Base-by-base conservation (phyloP, 2,888 invertebrate species). In the Microplitis deprimator region DNA sequence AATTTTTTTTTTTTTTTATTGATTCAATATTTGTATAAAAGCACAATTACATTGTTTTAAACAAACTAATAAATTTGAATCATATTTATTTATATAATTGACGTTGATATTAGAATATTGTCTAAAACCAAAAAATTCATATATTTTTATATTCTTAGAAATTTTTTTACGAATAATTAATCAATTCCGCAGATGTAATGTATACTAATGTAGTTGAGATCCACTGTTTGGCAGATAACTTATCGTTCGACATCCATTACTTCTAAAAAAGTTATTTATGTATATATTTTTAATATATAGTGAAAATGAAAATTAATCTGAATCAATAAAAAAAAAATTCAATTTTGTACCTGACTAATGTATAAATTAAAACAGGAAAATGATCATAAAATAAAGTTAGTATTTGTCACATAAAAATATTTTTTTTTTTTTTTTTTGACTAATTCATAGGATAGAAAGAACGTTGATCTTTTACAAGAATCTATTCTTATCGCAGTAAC, bases 191-290 rank as follows among this genome's bases (percentile, higher is more conserved):
- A 50, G 50, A 50, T 50, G 50, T 41, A 65, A 29, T 59, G 17
- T 41, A n/a, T 64, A 64, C n/a, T 50, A 72, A 61, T 64, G 38
- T 71, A 79, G 81, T 83, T 82, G 82, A 80, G 82, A 82, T 77
- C 82, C 82, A 82, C 83, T 83, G 82, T 79, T 77, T 79, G 73
- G 70, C 79, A 81, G 83, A 83, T 83, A 83, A 79, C 77, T 77
- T 83, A 83, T 81, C 82, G 73, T 75, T 20, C 5, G 16, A 50
- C 50, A 65, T 16, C 38, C n/a, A 13, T 60, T 8, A 50, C 4
- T 60, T 67, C 65, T 17, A n/a, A 50, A 68, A 29, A 6, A 73
- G 10, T 67, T 38, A 6, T 40, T 29, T 29, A 17, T 10, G 65
- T 41, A 10, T 61, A 5, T 20, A 60, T 38, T 65, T 67, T 38